Percentiles rank a stretch among this genome's conserved stretches.
phyloP scores from a whole-genome alignment of 2,888 invertebrate species.

The Gortyna flavago region DNA sequence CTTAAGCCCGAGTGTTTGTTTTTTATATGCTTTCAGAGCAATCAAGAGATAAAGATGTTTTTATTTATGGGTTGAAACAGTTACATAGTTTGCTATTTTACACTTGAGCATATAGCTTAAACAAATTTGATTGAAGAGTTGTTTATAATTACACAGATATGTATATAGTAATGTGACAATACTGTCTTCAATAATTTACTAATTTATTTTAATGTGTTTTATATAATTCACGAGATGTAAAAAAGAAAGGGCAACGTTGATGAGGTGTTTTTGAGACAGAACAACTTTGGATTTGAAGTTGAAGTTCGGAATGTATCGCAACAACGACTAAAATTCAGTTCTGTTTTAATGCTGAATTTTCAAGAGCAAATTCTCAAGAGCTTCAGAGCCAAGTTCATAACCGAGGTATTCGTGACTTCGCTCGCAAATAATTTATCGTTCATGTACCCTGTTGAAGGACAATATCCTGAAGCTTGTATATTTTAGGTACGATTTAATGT shows the following conservation, averaged over 20 bases:
- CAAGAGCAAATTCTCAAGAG: not conserved
- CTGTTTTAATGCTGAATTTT: too few relatives aligned
- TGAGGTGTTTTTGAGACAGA: not conserved
- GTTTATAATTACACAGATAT: not conserved
- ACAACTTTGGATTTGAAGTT: not conserved
- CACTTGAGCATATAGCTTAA: not conserved
- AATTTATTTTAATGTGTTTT: not conserved
- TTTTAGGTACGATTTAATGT: not conserved
- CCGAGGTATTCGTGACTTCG: not conserved
- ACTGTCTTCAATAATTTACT: not conserved
- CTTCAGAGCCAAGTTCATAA: not conserved
- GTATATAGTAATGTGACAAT: too few relatives aligned
- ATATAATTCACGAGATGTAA: not conserved
- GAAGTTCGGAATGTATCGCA: not conserved
- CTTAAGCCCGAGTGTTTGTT: not conserved
- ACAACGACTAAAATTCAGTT: not conserved
- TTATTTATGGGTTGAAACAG: not conserved
- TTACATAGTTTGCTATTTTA: not conserved
- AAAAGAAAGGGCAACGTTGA: not conserved
- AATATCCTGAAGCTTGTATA: not conserved
- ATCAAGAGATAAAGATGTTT: slow-evolving; percentile 6
- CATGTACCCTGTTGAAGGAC: not conserved
- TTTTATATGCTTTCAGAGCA: slow-evolving; percentile 20
- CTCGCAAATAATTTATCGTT: not conserved
- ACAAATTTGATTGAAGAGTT: not conserved